phyloP scores from a whole-genome alignment of 2,113 vertebrate species.

The Dasypus novemcinctus region DNA sequence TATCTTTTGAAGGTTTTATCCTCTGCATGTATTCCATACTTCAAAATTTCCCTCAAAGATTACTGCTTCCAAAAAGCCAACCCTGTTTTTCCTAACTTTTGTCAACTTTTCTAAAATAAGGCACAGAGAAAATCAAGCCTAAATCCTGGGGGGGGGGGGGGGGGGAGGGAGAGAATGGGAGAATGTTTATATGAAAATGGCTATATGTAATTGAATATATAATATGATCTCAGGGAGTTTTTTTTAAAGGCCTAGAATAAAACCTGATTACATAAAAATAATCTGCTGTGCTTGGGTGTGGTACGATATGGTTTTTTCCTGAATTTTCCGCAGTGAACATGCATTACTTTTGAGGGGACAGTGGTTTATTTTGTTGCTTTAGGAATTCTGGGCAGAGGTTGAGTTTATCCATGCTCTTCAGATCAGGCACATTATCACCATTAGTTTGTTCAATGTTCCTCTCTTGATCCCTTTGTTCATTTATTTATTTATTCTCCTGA shows the following conservation, averaged over 20 bases:
- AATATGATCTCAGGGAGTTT: background rate
- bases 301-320: background rate
- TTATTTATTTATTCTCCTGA: background rate
- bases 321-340: background rate
- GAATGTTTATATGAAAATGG: constrained; percentile 10
- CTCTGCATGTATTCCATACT: background rate
- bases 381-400: background rate
- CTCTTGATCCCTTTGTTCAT: background rate
- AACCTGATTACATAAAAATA: background rate
- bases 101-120: constrained; percentile 32
- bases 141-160: background rate
- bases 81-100: background rate
- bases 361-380: background rate
- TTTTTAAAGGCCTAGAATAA: background rate
- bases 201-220: background rate
- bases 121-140: constrained; percentile 21
- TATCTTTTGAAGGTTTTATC: constrained; percentile 1
- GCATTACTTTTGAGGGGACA: background rate
- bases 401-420: background rate
- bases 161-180: background rate
- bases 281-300: background rate
- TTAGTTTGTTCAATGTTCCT: background rate
- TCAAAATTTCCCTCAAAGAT: background rate
- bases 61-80: constrained; percentile 13
- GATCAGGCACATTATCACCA: background rate